Evolutionary conservation across 2,888 invertebrate genomes (phyloP).

Genomic region (Gymnoscelis rufifasciata): DNA sequence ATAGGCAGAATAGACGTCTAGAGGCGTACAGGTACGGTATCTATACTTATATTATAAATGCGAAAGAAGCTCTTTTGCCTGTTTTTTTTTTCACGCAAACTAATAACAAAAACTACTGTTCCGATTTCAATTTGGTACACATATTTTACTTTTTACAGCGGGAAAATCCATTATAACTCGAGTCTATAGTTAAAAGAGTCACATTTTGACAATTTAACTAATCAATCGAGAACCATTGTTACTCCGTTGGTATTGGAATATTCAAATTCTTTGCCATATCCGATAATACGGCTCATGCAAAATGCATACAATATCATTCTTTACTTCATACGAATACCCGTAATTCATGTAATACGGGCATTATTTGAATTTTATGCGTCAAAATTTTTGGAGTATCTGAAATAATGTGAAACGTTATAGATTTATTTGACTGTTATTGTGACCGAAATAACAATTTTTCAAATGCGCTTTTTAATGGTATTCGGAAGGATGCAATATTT

Average conservation of each 20-base stretch:
- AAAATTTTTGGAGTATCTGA: constrained; percentile 50
- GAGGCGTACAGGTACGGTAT: too few species aligned
- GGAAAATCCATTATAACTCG: too few species aligned
- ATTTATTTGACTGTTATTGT: constrained; percentile 11
- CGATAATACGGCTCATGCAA: constrained; percentile 74
- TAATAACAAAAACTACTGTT: too few species aligned
- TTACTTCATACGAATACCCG: constrained; percentile 68
- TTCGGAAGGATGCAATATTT: constrained; percentile 16
- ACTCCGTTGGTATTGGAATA: constrained; percentile 50
- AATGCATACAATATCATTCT: constrained; percentile 78
- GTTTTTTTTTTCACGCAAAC: too few species aligned
- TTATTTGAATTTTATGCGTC: constrained; percentile 72
- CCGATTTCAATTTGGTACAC: too few species aligned
- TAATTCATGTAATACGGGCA: constrained; percentile 74
- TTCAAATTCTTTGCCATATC: constrained; percentile 73
- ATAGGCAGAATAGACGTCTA: too few species aligned
- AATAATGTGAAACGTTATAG: constrained; percentile 20
- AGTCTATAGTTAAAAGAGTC: too few species aligned
- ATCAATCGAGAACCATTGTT: constrained; percentile 36
- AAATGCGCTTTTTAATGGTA: constrained; percentile 5
- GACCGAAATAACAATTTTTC: constrained; percentile 9
- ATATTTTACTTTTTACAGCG: too few species aligned
- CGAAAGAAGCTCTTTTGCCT: too few species aligned
- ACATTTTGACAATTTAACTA: constrained; percentile 1
- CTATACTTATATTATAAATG: too few species aligned